Evolutionary conservation across 2,797 vertebrate species (phyloP).

Genomic region (Clarias fuscus): DNA sequence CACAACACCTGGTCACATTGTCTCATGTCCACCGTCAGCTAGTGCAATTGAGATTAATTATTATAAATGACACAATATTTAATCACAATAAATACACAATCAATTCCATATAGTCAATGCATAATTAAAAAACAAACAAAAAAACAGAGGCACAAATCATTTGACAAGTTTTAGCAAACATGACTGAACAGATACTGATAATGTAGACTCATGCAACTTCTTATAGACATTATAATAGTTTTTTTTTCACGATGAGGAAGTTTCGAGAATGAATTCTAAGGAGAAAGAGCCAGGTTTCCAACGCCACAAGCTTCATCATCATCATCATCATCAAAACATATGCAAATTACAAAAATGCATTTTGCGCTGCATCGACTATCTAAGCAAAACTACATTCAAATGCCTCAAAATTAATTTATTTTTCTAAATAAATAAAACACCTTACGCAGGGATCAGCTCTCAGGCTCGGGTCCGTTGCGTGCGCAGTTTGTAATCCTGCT

Average conservation of each 20-base stretch:
- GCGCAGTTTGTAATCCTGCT: slow-evolving; percentile 32
- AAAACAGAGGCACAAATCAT: background rate
- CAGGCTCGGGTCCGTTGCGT: background rate
- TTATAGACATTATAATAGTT: background rate
- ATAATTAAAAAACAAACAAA: background rate
- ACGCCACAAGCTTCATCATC: too few relatives aligned
- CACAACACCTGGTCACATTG: background rate
- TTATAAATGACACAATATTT: background rate
- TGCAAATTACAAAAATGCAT: too few relatives aligned
- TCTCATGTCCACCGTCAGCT: background rate
- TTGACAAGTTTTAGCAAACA: background rate
- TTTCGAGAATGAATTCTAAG: too few relatives aligned
- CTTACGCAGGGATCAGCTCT: background rate
- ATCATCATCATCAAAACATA: background rate
- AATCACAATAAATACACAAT: too few relatives aligned
- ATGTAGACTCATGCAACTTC: background rate
- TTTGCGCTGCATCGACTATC: background rate
- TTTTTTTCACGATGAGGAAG: background rate
- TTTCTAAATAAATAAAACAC: too few relatives aligned
- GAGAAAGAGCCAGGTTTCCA: background rate
- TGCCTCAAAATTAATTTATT: too few relatives aligned
- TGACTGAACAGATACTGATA: background rate
- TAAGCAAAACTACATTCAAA: background rate
- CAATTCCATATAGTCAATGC: too few relatives aligned
- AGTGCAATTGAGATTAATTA: background rate